Conservation (phyloP, 2,888 invertebrate species). For the Calameuta idolon region DNA sequence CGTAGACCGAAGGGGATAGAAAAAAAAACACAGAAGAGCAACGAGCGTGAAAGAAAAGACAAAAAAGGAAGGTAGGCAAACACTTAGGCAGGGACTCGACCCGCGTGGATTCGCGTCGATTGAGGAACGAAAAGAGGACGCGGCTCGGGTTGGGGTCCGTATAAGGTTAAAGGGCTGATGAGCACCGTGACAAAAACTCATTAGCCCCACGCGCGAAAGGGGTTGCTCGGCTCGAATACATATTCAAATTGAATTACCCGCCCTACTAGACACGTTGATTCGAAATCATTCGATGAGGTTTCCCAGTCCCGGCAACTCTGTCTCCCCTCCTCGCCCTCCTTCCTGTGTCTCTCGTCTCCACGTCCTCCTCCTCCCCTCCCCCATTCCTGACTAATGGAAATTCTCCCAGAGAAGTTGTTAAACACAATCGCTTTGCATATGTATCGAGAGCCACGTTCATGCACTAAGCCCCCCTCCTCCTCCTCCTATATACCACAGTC, state of each 20-base stretch:
- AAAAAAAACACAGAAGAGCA: no score
- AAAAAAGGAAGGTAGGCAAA: not conserved
- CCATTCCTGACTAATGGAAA: slow-evolving; percentile 59
- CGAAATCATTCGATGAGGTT: slow-evolving; percentile 61
- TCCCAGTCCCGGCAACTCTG: slow-evolving; percentile 31
- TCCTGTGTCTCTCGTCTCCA: slow-evolving; percentile 25
- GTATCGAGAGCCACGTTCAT: slow-evolving; percentile 43
- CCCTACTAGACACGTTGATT: slow-evolving; percentile 65
- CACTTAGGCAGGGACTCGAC: no score
- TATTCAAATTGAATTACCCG: slow-evolving; percentile 67
- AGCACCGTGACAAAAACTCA: slow-evolving; percentile 6
- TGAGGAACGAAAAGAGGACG: no score
- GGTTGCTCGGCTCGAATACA: slow-evolving; percentile 47
- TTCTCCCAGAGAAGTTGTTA: slow-evolving; percentile 62
- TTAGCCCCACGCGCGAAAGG: not conserved
- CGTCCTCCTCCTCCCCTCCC: not conserved
- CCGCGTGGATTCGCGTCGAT: no score
- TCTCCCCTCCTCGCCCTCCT: slow-evolving; percentile 23
- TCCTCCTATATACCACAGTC: not conserved
- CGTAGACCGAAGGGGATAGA: no score
- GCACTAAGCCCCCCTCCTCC: slow-evolving; percentile 23
- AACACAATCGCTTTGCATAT: slow-evolving; percentile 63
- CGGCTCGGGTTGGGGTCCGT: no score
- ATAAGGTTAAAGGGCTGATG: no score
- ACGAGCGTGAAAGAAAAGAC: not conserved